These are phyloP conservation scores for Junonia oenone DNA, from an alignment of 2,888 invertebrate genomes.

Conservation along the genomic window DNA sequence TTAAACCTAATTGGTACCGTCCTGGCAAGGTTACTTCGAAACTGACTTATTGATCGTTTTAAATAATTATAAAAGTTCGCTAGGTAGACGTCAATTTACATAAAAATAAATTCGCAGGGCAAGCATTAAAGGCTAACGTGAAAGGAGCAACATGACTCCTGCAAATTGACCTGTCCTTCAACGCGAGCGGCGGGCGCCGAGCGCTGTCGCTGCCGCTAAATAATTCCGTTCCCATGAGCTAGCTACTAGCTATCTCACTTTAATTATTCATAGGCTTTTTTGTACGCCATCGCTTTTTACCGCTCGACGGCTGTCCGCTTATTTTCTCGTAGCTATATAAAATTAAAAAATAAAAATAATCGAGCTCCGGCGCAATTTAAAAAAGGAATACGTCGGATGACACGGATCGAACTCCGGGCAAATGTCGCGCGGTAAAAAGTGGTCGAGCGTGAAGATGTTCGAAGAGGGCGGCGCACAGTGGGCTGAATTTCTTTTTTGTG, in stretches of 20 bases:
- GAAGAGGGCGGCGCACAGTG: too few species aligned
- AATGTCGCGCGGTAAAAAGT: constrained; percentile 80
- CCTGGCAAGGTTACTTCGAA: constrained; percentile 6
- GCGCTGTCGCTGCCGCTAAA: constrained; percentile 68
- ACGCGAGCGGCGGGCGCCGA: constrained; percentile 52
- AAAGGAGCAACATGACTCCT: constrained; percentile 57
- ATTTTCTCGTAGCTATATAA: constrained; percentile 64
- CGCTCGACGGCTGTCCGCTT: constrained; percentile 58
- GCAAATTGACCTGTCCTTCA: constrained; percentile 78
- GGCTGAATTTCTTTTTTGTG: too few species aligned
- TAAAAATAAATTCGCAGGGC: constrained; percentile 33
- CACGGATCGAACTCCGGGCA: constrained; percentile 80
- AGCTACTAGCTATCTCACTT: constrained; percentile 77
- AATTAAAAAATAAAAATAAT: constrained; percentile 75
- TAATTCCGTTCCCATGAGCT: constrained; percentile 77
- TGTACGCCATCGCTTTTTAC: constrained; percentile 73
- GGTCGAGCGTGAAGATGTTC: constrained; percentile 57
- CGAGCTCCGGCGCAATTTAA: constrained; percentile 72
- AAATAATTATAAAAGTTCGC: not conserved
- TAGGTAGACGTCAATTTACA: not conserved
- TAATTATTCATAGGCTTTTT: constrained; percentile 80
- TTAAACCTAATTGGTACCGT: constrained; percentile 49
- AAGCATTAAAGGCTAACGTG: constrained; percentile 48
- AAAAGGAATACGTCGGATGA: constrained; percentile 79
- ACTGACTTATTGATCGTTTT: not conserved